Conservation (phyloP, 2,888 invertebrate genomes). For the Heterodera filipjevi region DNA sequence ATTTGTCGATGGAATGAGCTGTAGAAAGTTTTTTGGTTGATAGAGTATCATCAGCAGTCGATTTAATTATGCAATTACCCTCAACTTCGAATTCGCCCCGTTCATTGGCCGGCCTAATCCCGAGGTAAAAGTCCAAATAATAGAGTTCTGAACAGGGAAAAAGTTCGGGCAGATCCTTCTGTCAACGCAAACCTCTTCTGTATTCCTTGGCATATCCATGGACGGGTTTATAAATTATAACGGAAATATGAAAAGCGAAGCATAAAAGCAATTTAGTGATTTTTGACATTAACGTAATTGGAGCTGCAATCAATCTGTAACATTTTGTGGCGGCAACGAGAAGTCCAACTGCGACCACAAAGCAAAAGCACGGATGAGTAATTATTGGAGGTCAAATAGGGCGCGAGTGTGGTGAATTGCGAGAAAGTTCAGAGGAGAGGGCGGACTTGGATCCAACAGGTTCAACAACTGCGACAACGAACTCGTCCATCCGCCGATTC, state of each 20-base stretch:
- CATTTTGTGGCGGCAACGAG: background rate
- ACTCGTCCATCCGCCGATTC: background rate
- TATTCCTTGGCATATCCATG: background rate
- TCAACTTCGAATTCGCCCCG: constrained; percentile 52
- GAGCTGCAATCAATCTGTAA: background rate
- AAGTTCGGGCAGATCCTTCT: background rate
- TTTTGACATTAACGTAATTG: background rate
- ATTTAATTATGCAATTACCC: constrained; percentile 45
- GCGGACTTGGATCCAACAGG: background rate
- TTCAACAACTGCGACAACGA: background rate
- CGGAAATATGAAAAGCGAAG: background rate
- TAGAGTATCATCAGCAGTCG: too few relatives aligned
- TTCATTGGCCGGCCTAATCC: constrained; percentile 56
- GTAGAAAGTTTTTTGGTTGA: background rate
- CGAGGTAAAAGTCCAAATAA: constrained; percentile 61
- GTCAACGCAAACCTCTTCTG: background rate
- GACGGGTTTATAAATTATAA: background rate
- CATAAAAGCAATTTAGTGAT: background rate
- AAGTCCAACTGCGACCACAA: background rate
- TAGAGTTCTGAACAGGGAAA: constrained; percentile 46
- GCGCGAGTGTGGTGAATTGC: too few relatives aligned
- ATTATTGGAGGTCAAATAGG: background rate
- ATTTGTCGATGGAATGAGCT: constrained; percentile 45
- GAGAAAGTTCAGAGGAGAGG: background rate
- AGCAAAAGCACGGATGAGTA: background rate